phyloP scores from a whole-genome alignment of 2,888 invertebrate species.

The Acronicta aceris region DNA sequence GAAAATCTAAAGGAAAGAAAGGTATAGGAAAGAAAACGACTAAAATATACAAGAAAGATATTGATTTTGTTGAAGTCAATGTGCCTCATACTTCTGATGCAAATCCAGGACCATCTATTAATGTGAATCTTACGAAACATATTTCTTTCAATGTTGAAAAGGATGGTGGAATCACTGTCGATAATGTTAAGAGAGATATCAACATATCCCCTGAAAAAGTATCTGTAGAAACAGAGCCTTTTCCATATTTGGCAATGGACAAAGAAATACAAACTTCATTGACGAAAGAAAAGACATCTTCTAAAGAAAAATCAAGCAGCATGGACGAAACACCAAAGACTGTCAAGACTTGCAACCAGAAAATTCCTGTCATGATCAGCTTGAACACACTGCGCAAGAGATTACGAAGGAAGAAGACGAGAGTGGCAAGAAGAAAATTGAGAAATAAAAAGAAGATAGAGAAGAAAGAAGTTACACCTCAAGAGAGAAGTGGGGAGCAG shows the following conservation, averaged over 20 bases:
- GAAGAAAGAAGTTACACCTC: constrained; percentile 60
- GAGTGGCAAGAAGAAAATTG: constrained; percentile 63
- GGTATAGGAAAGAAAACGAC: constrained; percentile 72
- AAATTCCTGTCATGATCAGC: constrained; percentile 75
- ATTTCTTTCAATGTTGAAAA: constrained; percentile 85
- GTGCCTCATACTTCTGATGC: constrained; percentile 69
- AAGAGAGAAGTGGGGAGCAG: constrained; percentile 77
- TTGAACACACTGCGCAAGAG: constrained; percentile 76
- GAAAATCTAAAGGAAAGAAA: constrained; percentile 72
- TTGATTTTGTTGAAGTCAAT: constrained; percentile 79
- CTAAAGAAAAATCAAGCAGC: constrained; percentile 30
- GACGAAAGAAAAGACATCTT: constrained; percentile 39
- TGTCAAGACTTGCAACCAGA: constrained; percentile 55
- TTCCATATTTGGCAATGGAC: constrained; percentile 65
- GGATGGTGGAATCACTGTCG: constrained; percentile 75
- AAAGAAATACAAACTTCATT: constrained; percentile 83
- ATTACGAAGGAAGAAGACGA: constrained; percentile 70
- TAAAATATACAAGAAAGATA: constrained; percentile 79
- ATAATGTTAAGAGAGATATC: constrained; percentile 70
- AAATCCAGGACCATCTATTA: constrained; percentile 72
- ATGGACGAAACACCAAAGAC: constrained; percentile 39
- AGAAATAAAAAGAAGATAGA: constrained; percentile 60
- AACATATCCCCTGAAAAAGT: constrained; percentile 73
- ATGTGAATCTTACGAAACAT: constrained; percentile 84
- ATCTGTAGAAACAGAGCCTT: constrained; percentile 57